These are phyloP conservation scores for Cerastoderma edule DNA, from an alignment of 2,888 invertebrate species.

Conservation along the genomic window DNA sequence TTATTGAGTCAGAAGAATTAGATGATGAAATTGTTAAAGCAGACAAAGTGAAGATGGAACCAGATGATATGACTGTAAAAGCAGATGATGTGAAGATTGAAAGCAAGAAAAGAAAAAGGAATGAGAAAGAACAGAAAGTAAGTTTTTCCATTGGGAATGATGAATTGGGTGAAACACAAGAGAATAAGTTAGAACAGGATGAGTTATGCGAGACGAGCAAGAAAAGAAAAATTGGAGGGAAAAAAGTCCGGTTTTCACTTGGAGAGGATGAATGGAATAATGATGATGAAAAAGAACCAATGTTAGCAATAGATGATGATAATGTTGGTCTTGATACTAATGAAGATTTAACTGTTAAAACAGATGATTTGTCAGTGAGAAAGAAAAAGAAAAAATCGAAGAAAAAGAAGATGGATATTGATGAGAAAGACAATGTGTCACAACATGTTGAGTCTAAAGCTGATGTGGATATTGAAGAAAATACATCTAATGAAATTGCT, in stretches of 20 bases:
- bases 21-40: too few species aligned
- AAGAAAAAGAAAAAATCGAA: not conserved
- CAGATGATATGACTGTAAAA: too few species aligned
- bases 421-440: too few species aligned
- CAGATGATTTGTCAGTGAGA: not conserved
- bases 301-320: constrained; percentile 12
- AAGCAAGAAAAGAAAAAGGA: constrained; percentile 17
- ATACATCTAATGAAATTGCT: too few species aligned
- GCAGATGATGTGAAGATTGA: constrained; percentile 12
- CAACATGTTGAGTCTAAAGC: too few species aligned
- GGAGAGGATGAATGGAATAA: constrained; percentile 1
- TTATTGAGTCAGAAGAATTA: too few species aligned
- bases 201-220: constrained; percentile 24
- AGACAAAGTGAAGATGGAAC: too few species aligned
- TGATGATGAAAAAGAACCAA: constrained; percentile 7
- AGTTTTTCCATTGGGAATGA: not conserved
- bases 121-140: constrained; percentile 3
- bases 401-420: not conserved
- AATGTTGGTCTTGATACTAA: not conserved
- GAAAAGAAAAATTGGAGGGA: constrained; percentile 24
- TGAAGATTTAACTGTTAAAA: not conserved
- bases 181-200: constrained; percentile 5
- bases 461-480: too few species aligned
- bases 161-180: not conserved
- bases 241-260: constrained; percentile 18